These are phyloP conservation scores for Semicossyphus pulcher DNA, from an alignment of 2,113 vertebrate species.

Conservation along the genomic window DNA sequence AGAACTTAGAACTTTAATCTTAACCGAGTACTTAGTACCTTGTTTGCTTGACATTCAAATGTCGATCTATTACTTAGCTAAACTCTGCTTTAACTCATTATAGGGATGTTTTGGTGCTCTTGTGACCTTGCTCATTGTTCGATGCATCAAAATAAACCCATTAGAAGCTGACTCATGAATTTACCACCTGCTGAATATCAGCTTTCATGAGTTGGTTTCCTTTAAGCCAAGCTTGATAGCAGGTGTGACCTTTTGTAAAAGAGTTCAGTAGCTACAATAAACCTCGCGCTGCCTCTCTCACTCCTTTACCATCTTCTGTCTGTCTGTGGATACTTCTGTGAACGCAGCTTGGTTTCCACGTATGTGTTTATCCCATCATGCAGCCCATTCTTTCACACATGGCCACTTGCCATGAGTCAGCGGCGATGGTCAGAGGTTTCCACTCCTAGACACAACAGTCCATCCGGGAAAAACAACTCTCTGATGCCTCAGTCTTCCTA, in stretches of 20 bases:
- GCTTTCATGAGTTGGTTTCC: background rate
- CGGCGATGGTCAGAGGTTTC: constrained; percentile 76
- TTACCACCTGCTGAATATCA: background rate
- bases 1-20: too few relatives aligned
- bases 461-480: constrained; percentile 76
- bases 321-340: background rate
- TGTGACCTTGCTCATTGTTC: background rate
- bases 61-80: background rate
- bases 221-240: background rate
- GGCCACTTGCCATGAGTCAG: constrained; percentile 74
- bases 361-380: constrained; percentile 65
- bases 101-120: background rate
- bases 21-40: too few relatives aligned
- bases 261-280: background rate
- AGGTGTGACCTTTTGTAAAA: background rate
- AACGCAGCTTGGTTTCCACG: constrained; percentile 17
- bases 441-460: constrained; percentile 85
- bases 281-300: background rate
- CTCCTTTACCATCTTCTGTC: background rate
- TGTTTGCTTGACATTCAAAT: too few relatives aligned
- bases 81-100: background rate
- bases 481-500: constrained; percentile 79
- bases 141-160: background rate
- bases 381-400: constrained; percentile 74
- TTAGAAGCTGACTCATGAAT: constrained; percentile 5